A percentile compares a stretch with the other conserved stretches of the same genome.
Conservation (phyloP, 2,888 invertebrate species). For the Archaeoteleia sp. region DNA sequence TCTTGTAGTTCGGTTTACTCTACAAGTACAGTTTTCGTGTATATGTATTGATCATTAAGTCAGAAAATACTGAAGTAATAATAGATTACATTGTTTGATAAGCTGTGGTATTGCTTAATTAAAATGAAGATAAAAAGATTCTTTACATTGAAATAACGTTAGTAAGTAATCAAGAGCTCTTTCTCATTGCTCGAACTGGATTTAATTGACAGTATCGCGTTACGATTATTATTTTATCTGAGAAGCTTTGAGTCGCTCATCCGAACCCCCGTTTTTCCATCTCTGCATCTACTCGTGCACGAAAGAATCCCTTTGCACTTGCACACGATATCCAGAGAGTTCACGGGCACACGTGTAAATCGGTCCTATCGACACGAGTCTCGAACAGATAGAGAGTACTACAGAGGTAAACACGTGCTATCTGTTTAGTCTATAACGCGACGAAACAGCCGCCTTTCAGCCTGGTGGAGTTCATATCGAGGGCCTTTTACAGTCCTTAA, state of each 20-base stretch:
- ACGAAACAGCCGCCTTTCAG: conserved; percentile 1
- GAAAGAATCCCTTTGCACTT: conserved; percentile 9
- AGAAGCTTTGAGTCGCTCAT: too few species aligned
- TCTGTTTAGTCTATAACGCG: conserved; percentile 29
- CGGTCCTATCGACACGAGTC: conserved; percentile 32
- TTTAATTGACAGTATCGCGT: conserved; percentile 22
- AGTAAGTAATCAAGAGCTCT: conserved; percentile 4
- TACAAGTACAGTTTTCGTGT: too few species aligned
- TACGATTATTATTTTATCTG: conserved; percentile 22
- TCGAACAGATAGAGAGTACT: conserved; percentile 20
- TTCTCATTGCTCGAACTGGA: conserved; percentile 16
- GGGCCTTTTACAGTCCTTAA: conserved; percentile 21
- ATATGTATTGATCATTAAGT: too few species aligned
- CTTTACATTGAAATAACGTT: neutral
- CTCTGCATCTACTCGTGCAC: neutral
- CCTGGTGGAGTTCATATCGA: conserved; percentile 3
- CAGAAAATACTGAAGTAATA: neutral
- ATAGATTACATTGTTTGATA: conserved; percentile 6
- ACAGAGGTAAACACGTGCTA: conserved; percentile 29
- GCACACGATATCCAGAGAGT: conserved; percentile 10
- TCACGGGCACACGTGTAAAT: conserved; percentile 19
- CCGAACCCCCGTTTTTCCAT: neutral
- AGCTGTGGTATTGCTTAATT: neutral
- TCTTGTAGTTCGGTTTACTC: too few species aligned
- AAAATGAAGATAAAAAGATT: conserved; percentile 10